Evolutionary conservation across 2,888 invertebrate species (phyloP), one percentile per base, ranked within the genome.

Genomic region (Yponomeuta plumbellus): DNA sequence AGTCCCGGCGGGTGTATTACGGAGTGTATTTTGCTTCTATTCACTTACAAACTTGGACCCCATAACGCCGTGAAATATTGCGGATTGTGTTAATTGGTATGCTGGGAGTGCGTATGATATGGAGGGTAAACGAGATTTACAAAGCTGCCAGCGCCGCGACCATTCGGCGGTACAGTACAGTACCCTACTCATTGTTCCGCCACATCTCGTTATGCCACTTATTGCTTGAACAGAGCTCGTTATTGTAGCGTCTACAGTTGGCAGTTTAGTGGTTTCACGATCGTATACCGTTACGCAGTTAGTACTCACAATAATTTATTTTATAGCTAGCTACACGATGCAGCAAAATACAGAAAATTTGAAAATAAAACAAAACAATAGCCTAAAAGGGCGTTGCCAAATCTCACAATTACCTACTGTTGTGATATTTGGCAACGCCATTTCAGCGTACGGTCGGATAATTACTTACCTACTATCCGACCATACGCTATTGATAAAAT

Each of bases 1-100:
- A 52, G 0, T n/a, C n/a, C n/a, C n/a, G n/a, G 17, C 44, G 0
- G 17, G 44, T 52, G 44, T 17, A 17, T 44, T 44, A 34, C 34
- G 34, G 8, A 5, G 34, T n/a, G n/a, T 34, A 10, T 34, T 26
- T 34, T 34, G 34, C 6, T 34, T 1, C 8, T 34, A 34, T 34
- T 34, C 34, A 8, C 8, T 34, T 34, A 34, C 34, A 10, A 3
- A 8, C 5, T 34, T 34, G 34, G 8, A 5, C 34, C 17, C 5
- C 17, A 52, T 52, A 52, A 11, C 17, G 3, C 44, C 22, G 1
- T 52, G 17, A 52, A 20, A 62, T 62, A 62, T 62, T 20, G 40
- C 3, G 62, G 62, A 62, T 62, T n/a, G n/a, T 69, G 70, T 34
- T 71, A 72, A 71, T 74, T 74, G 70, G 72, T 71, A 72, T 72